These are phyloP conservation scores for Triplophysa yarkandensis DNA, from an alignment of 2,797 vertebrate genomes.

Conservation along the genomic window DNA sequence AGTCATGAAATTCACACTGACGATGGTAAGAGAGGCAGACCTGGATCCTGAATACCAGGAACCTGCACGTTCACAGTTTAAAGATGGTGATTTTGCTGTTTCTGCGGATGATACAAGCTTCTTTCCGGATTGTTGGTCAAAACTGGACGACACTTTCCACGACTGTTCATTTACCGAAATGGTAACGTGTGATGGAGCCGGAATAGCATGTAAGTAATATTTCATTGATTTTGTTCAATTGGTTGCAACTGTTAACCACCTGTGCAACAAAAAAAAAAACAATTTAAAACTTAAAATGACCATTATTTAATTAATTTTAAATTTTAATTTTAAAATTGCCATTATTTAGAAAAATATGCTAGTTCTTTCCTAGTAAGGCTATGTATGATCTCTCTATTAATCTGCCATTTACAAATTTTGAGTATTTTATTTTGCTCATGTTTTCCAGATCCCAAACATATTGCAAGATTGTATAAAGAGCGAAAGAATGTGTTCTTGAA, in stretches of 20 bases:
- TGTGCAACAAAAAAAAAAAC: no score
- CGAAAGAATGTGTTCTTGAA: neutral
- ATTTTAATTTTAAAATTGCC: neutral
- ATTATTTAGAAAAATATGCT: neutral
- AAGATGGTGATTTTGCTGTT: constrained; percentile 58
- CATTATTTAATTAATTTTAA: no score
- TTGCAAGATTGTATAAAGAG: neutral
- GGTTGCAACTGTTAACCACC: neutral
- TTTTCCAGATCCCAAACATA: no score
- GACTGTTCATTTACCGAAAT: constrained; percentile 59
- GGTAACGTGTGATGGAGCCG: constrained; percentile 49
- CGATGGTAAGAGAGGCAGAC: constrained; percentile 64
- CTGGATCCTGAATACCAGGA: neutral
- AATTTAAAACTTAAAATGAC: no score
- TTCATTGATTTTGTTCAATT: neutral
- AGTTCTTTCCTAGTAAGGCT: no score
- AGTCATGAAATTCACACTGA: constrained; percentile 55
- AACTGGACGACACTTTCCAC: neutral
- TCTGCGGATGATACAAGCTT: constrained; percentile 68
- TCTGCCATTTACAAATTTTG: no score
- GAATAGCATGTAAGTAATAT: neutral
- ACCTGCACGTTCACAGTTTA: neutral
- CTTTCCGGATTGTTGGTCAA: constrained; percentile 62
- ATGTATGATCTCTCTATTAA: no score
- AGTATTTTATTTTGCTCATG: no score